phyloP scores from a whole-genome alignment of 2,797 vertebrate genomes.

The Myotis planiceps region DNA sequence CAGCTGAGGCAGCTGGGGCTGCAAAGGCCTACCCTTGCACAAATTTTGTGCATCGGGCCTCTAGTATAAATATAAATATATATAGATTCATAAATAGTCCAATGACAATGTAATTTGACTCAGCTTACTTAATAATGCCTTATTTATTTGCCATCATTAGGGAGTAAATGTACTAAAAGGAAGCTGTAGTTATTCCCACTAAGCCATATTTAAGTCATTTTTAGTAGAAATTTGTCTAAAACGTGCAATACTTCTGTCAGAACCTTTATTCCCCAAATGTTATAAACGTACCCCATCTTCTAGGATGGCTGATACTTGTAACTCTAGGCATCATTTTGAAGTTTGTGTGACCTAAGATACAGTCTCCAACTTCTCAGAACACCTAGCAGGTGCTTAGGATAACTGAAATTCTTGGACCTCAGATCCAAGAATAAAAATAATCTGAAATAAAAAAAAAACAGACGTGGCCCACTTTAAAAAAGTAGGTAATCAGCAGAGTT shows the following conservation, averaged over 20 bases:
- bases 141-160: background rate
- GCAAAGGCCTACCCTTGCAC: too few relatives aligned
- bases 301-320: background rate
- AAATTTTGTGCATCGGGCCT: too few relatives aligned
- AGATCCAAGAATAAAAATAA: background rate
- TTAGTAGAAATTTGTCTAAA: conserved; percentile 26
- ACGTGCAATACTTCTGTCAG: background rate
- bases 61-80: background rate
- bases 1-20: too few relatives aligned
- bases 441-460: background rate
- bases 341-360: background rate
- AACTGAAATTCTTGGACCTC: background rate
- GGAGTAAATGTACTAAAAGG: background rate
- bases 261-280: background rate
- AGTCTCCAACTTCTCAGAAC: background rate
- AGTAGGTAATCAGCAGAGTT: background rate
- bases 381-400: background rate
- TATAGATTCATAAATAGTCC: background rate
- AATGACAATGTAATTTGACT: background rate
- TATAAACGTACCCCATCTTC: background rate
- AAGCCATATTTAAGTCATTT: background rate
- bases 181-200: background rate
- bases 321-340: background rate
- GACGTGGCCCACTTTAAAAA: background rate
- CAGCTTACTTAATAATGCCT: background rate